Evolutionary conservation across 1,140 invertebrate genomes (phyloP).

Genomic region (Macrocentrus cingulum): DNA sequence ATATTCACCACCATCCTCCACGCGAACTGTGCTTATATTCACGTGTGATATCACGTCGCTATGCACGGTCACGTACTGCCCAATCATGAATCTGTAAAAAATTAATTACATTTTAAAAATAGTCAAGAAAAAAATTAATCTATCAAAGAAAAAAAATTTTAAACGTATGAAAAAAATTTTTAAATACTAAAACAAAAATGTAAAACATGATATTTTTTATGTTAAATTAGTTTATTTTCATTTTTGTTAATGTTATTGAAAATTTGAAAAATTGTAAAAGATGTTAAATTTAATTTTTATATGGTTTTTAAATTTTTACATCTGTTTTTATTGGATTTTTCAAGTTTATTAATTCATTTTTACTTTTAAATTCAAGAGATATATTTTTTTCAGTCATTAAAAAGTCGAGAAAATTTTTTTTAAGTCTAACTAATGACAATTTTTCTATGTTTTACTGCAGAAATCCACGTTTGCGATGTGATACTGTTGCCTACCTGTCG

Average conservation of each 20-base stretch:
- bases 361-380: too few relatives aligned
- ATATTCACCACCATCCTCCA: conserved; percentile 91
- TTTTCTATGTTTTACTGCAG: neutral
- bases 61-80: conserved; percentile 87
- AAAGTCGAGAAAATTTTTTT: too few relatives aligned
- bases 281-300: too few relatives aligned
- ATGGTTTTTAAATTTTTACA: too few relatives aligned
- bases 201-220: too few relatives aligned
- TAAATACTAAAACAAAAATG: neutral
- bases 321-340: too few relatives aligned
- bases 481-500: conserved; percentile 56
- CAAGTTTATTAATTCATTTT: too few relatives aligned
- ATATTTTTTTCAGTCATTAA: too few relatives aligned
- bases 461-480: neutral
- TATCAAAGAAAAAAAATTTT: conserved; percentile 14
- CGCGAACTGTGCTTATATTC: conserved; percentile 85
- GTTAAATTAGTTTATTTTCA: too few relatives aligned
- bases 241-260: too few relatives aligned
- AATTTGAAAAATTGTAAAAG: too few relatives aligned
- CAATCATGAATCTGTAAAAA: conserved; percentile 74
- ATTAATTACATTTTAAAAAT: neutral
- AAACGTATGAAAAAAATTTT: conserved; percentile 6
- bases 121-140: too few relatives aligned
- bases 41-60: conserved; percentile 93
- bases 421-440: neutral